Evolutionary conservation across 2,797 vertebrate species (phyloP).

Genomic region (Characodon lateralis): DNA sequence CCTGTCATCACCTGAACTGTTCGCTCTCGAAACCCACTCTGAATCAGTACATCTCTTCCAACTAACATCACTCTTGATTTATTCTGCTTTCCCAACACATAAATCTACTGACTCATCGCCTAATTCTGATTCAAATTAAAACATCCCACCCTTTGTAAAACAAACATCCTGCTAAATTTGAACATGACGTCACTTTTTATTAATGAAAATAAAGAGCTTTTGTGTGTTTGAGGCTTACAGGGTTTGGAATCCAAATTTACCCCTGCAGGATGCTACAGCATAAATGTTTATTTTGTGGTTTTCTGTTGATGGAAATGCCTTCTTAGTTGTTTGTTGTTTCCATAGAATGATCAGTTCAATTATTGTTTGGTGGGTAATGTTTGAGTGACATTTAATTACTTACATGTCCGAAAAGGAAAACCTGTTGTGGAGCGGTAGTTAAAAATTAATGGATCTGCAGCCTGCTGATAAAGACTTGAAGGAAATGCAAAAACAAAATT

Average conservation of each 20-base stretch:
- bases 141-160: not conserved
- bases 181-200: not conserved
- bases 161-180: not conserved
- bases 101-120: not conserved
- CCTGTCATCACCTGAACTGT: not conserved
- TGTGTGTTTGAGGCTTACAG: not conserved
- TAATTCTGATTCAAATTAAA: not conserved
- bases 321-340: constrained; percentile 12
- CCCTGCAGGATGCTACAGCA: not conserved
- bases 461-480: constrained; percentile 26
- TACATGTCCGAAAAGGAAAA: constrained; percentile 43
- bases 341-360: constrained; percentile 10
- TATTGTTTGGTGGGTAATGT: constrained; percentile 13
- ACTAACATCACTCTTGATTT: not conserved
- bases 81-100: not conserved
- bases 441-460: constrained; percentile 48
- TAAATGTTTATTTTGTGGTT: constrained; percentile 6
- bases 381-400: constrained; percentile 33
- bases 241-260: not conserved
- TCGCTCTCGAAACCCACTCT: not conserved
- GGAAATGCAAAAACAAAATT: not conserved
- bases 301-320: not conserved
- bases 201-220: not conserved
- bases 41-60: not conserved
- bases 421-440: constrained; percentile 21